Evolutionary conservation across 2,888 invertebrate genomes (phyloP).

Genomic region (Trachelus iudaicus): DNA sequence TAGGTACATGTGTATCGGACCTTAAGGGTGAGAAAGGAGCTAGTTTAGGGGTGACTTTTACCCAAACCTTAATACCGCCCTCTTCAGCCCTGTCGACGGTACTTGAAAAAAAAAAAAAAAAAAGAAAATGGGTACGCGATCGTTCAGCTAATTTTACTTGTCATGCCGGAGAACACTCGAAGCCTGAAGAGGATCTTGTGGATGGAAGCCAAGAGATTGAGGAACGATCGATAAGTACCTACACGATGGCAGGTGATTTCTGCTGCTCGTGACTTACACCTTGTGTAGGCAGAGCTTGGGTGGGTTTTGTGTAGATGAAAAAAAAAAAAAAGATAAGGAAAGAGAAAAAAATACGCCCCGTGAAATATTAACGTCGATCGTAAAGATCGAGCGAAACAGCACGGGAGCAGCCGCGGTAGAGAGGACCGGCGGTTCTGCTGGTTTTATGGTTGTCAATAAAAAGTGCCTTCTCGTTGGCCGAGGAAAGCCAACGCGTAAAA

Average conservation of each 20-base stretch:
- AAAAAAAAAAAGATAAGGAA: not conserved
- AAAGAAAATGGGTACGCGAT: not conserved
- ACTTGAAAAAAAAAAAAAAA: not conserved
- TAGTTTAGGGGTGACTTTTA: not conserved
- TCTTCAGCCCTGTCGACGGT: not conserved
- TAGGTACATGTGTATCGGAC: not conserved
- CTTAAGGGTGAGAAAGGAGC: not conserved
- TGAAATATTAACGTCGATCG: slow-evolving; percentile 19
- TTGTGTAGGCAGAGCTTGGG: not conserved
- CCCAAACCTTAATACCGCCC: not conserved
- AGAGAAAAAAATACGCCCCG: not conserved
- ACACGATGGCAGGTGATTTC: not conserved
- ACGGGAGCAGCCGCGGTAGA: not conserved
- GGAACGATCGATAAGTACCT: not conserved
- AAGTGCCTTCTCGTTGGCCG: not conserved
- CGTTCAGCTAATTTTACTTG: not conserved
- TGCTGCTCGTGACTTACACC: not conserved
- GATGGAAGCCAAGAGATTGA: not conserved
- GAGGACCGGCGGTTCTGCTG: not conserved
- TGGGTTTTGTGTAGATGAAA: not conserved
- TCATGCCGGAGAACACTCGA: not conserved
- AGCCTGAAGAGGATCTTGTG: not conserved
- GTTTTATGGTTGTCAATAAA: slow-evolving; percentile 2
- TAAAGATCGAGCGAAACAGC: slow-evolving; percentile 14
- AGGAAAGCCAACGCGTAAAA: not conserved